Evolutionary conservation across 1,140 invertebrate species (phyloP), one percentile per base, ranked within the genome.

Genomic region (Macrobrachium nipponense): DNA sequence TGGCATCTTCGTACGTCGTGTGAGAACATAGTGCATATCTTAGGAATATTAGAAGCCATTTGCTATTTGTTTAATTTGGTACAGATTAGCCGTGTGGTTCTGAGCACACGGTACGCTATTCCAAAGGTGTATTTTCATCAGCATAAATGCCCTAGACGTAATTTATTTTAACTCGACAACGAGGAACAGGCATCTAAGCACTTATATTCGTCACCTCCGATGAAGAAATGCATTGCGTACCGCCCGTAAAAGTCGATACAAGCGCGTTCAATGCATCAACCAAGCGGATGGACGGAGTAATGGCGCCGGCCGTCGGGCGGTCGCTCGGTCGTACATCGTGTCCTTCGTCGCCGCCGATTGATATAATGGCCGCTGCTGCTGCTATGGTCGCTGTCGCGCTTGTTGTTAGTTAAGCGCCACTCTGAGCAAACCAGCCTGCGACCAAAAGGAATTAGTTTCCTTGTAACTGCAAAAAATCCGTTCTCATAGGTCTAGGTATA

Each of bases 391-490:
- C 61, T 27, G 82, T 43, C 82, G 61, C 36, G 60, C 12, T 60
- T 15, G 60, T 73, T 59, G 12, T 14, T 44, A 43, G 18, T 0
- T n/a, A 17, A 18, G 77, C 77, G 61, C 27, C 27, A 64, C n/a
- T 36, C 62, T 62, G 75, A 59, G 60, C 83, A 79, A 23, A 58
- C 58, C 43, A 62, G 62, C 77, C 84, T 86, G 84, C 84, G 78
- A 68, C 36, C 66, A 60, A 43, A 36, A 36, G 27, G 20, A 61
- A 20, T 18, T 51, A 68, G 64, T 86, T 86, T 86, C 78, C 66
- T n/a, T 51, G 4, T 73, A 80, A 86, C 77, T 77, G 75, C 84
- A 86, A 86, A 86, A 86, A 86, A 80, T 86, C 77, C 78, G 51
- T 70, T 80, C 77, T 75, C 58, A n/a, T 44, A 20, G 84, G 80